A percentile compares a stretch with the other conserved stretches of the same genome.
phyloP scores from a whole-genome alignment of 2,888 invertebrate species.

The Anaspis maculata region DNA sequence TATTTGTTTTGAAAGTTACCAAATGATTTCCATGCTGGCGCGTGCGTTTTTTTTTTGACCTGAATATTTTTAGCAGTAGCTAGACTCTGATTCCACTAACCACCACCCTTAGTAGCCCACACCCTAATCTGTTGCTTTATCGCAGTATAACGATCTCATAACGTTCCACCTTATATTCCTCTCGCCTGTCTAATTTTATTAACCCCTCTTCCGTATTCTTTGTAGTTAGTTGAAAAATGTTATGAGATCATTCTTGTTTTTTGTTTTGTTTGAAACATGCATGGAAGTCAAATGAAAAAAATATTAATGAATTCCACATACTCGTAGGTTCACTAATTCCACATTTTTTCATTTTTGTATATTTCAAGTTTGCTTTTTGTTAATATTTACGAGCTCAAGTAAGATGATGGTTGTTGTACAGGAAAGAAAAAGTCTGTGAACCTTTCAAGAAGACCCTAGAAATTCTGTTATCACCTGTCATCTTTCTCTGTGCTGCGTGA shows the following conservation, averaged over 20 bases:
- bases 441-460: slow-evolving; percentile 69
- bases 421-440: slow-evolving; percentile 61
- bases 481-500: slow-evolving; percentile 67
- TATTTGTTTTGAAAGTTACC: slow-evolving; percentile 10
- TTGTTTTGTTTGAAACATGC: slow-evolving; percentile 21
- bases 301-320: too few species aligned
- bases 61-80: slow-evolving; percentile 22
- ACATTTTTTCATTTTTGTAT: too few species aligned
- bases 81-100: too few species aligned
- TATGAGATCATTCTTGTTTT: too few species aligned
- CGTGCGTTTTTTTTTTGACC: slow-evolving; percentile 30
- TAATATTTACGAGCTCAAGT: slow-evolving; percentile 32
- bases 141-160: slow-evolving; percentile 13
- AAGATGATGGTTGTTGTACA: slow-evolving; percentile 44
- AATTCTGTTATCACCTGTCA: slow-evolving; percentile 67
- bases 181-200: too few species aligned
- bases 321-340: neutral
- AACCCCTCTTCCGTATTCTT: too few species aligned
- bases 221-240: too few species aligned
- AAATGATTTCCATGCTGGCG: slow-evolving; percentile 45
- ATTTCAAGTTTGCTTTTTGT: too few species aligned
- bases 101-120: too few species aligned
- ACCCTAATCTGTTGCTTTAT: slow-evolving; percentile 11
- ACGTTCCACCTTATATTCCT: too few species aligned
- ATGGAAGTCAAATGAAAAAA: slow-evolving; percentile 29